Base-by-base conservation (phyloP, 2,888 invertebrate species). In the Erebia ligea region DNA sequence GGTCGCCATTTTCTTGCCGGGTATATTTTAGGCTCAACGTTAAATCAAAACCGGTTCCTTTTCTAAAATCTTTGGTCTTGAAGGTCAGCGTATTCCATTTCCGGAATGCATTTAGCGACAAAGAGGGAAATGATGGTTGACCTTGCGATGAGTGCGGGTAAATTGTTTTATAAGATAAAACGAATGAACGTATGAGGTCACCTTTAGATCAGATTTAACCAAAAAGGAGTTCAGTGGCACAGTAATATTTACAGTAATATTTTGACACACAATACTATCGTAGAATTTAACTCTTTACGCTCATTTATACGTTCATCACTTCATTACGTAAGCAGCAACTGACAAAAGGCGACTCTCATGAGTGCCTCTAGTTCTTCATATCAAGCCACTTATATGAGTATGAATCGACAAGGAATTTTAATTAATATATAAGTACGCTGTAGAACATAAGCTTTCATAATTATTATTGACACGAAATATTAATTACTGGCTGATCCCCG, bases 131-230 rank as follows among this genome's bases (percentile, higher is more conserved):
- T 58, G 71, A 66, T 67, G 71, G 62, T 67, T 72, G 77, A 70
- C 79, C 80, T 79, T 79, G 78, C 73, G 77, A 59, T 68, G 72
- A 73, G 71, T 71, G 69, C 72, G 77, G 72, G 78, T 76, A 79
- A 79, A 78, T n/a, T 61, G 73, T 75, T 75, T 71, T 77, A 72
- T 74, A 69, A 67, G 68, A 70, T 65, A 69, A 68, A 54, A 82
- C 86, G 87, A 86, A 87, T 87, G 85, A 86, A 86, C 77, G 72
- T 70, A 76, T 75, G 72, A 76, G 84, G 85, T 84, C 84, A 85
- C 86, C 82, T 83, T 81, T 76, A 75, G 34, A 69, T n/a, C 58
- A 68, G 50, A 63, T 70, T 70, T 11, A 45, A 58, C 52, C 58
- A 42, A 21, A 72, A 58, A n/a, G 40, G 54, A 45, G 42, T 11